Base-by-base conservation (phyloP, 2,113 vertebrate species). In the Mohoua ochrocephala region DNA sequence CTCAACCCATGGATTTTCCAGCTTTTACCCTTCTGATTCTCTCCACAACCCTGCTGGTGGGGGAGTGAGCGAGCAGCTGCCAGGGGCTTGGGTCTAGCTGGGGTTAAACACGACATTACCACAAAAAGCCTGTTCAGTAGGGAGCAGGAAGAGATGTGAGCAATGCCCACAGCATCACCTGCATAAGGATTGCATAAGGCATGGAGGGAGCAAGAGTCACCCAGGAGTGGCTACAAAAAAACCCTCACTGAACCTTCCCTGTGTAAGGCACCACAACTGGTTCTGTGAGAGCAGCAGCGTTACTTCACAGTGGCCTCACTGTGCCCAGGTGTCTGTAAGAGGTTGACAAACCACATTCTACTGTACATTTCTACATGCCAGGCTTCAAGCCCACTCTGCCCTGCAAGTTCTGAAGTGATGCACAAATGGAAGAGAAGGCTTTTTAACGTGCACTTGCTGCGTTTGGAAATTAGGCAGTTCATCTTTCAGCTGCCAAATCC, bases 31-130 rank as follows among this genome's bases (percentile, higher is more conserved):
- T 68, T 74, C 17, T 39, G 21, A 15, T 83, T 68, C 24, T 47
- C 24, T 76, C n/a, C 45, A 33, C n/a, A 52, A 4, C 14, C n/a
- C 45, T 20, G 12, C n/a, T 41, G 53, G 7, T 67, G 33, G 27
- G 44, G 19, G 8, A 44, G 37, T 0, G 4, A 44, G 57, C 0
- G 0, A 64, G 59, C 7, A 5, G 39, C 53, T 45, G 44, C 28
- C 28, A n/a, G 28, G 45, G 24, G 7, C n/a, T 82, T 53, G 77
- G 23, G 28, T 45, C 45, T 47, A 30, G 7, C 39, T 68, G 45
- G 6, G n/a, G 11, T 49, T 41, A 26, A 76, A 54, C 54, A 31
- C 0, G 6, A 15, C 41, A 61, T 68, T 41, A 31, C 10, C 15
- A 47, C 87, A 75, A 63, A 44, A 71, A 75, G 9, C 42, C 42